phyloP scores from a whole-genome alignment of 2,113 vertebrate species.

The Alligator sinensis region DNA sequence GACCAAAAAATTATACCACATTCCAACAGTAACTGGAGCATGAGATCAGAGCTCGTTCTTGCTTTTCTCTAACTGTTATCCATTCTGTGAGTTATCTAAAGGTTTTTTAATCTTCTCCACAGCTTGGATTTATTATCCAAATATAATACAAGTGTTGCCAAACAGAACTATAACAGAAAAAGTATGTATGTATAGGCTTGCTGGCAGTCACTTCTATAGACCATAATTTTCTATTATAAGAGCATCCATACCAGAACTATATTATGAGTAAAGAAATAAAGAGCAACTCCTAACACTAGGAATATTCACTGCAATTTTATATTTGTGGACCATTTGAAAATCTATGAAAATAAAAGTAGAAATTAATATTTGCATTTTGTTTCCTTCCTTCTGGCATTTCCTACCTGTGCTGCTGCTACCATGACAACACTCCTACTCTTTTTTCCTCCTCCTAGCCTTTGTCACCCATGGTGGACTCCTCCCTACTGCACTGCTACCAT shows the following conservation, averaged over 20 bases:
- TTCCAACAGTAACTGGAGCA: not conserved
- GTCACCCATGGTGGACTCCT: not conserved
- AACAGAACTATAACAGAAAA: not conserved
- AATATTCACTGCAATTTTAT: not conserved
- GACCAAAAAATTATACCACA: accelerated
- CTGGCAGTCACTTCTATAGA: not conserved
- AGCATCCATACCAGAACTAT: not conserved
- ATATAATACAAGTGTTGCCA: not conserved
- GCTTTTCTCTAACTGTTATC: not conserved
- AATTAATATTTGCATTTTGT: not conserved
- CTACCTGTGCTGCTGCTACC: not conserved
- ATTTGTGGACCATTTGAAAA: not conserved
- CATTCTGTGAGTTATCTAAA: not conserved
- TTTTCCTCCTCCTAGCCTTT: not conserved
- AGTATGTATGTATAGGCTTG: not conserved
- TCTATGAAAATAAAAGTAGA: not conserved
- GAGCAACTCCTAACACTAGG: not conserved
- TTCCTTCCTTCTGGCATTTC: not conserved
- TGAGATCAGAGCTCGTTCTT: not conserved
- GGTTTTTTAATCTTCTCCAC: not conserved
- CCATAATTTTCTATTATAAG: not conserved
- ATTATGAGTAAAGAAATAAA: not conserved
- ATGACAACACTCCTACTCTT: accelerated
- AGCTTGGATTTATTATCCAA: not conserved
- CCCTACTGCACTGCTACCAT: not conserved